Evolutionary conservation across 1,140 invertebrate species (phyloP).

Genomic region (Lutraria rhynchaena): DNA sequence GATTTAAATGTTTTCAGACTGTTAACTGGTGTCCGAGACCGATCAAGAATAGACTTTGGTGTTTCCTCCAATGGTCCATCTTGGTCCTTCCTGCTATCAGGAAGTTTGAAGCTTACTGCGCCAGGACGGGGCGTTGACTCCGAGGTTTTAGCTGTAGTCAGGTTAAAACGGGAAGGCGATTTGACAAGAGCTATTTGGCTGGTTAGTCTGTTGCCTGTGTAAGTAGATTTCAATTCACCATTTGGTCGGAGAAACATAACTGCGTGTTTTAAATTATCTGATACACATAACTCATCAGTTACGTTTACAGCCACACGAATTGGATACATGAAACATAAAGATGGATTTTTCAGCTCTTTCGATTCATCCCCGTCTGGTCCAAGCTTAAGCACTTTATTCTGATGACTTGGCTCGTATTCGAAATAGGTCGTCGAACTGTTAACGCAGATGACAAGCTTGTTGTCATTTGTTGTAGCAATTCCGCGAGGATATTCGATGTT

Average conservation of each 20-base stretch:
- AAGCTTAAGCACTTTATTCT: slow-evolving; percentile 59
- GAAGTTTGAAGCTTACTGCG: slow-evolving; percentile 46
- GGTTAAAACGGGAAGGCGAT: not conserved
- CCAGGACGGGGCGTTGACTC: slow-evolving; percentile 12
- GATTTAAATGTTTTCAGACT: slow-evolving; percentile 22
- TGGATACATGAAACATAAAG: slow-evolving; percentile 63
- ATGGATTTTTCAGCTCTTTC: slow-evolving; percentile 47
- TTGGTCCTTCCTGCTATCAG: slow-evolving; percentile 43
- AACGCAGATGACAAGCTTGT: slow-evolving; percentile 58
- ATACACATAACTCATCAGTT: slow-evolving; percentile 64
- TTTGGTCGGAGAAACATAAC: slow-evolving; percentile 62
- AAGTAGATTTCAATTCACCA: slow-evolving; percentile 58
- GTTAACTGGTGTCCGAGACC: not conserved
- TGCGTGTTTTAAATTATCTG: slow-evolving; percentile 62
- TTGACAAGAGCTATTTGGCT: slow-evolving; percentile 31
- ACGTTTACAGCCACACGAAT: slow-evolving; percentile 61
- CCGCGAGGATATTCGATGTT: slow-evolving; percentile 59
- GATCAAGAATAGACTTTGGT: slow-evolving; percentile 44
- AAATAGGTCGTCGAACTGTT: slow-evolving; percentile 59
- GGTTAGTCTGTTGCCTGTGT: slow-evolving; percentile 34
- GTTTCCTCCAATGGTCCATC: slow-evolving; percentile 38
- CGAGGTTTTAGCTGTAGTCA: slow-evolving; percentile 24
- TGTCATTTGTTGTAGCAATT: slow-evolving; percentile 44
- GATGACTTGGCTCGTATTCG: slow-evolving; percentile 57
- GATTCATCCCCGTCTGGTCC: slow-evolving; percentile 55